Evolutionary conservation across 2,113 vertebrate species (phyloP).

Genomic region (Monopterus albus): DNA sequence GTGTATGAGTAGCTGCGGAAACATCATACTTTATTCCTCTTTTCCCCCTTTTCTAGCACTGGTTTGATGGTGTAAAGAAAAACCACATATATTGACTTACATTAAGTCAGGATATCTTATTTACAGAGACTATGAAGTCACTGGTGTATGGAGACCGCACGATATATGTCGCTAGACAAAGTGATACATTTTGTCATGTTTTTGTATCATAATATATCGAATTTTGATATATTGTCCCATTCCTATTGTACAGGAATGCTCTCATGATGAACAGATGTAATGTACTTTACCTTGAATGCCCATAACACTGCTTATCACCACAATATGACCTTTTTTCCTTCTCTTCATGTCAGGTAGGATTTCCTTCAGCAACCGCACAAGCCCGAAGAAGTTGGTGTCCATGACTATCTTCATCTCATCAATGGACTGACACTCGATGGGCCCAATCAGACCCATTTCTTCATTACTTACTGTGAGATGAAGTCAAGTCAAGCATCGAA

Average conservation of each 20-base stretch:
- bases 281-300: conserved; percentile 85
- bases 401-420: conserved; percentile 89
- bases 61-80: too few relatives aligned
- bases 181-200: too few relatives aligned
- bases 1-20: too few relatives aligned
- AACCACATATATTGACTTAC: too few relatives aligned
- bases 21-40: too few relatives aligned
- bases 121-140: too few relatives aligned
- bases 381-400: conserved; percentile 91
- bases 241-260: neutral
- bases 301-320: conserved; percentile 91
- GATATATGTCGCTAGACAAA: too few relatives aligned
- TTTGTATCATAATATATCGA: too few relatives aligned
- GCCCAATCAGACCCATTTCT: conserved; percentile 88
- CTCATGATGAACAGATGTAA: neutral
- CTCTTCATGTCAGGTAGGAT: conserved; percentile 89
- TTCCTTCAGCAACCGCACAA: conserved; percentile 87
- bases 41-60: too few relatives aligned
- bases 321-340: conserved; percentile 86
- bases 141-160: too few relatives aligned
- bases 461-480: conserved; percentile 87
- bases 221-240: too few relatives aligned
- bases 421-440: conserved; percentile 88
- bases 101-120: too few relatives aligned
- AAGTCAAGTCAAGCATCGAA: conserved; percentile 10